Conservation (phyloP, 2,797 vertebrate genomes). For the Rhinatrema bivittatum region DNA sequence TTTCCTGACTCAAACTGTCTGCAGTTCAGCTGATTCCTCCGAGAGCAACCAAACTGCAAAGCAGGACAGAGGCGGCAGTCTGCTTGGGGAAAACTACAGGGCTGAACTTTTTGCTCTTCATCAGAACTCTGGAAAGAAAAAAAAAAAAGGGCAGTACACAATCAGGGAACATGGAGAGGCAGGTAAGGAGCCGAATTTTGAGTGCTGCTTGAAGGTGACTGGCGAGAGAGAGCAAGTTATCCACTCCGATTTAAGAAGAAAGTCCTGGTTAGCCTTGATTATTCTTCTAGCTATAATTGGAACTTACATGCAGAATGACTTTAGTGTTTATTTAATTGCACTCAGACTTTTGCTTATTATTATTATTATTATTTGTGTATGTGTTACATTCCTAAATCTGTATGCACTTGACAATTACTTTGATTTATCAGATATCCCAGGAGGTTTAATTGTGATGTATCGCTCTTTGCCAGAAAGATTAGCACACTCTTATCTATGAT, state of each 20-base stretch:
- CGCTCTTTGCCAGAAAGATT: not conserved
- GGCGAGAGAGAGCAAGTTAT: not conserved
- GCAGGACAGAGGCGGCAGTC: constrained; percentile 1
- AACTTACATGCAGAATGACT: constrained; percentile 2
- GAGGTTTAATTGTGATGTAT: not conserved
- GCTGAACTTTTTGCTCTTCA: not conserved
- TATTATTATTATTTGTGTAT: too few relatives aligned
- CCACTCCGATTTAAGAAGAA: not conserved
- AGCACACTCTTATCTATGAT: constrained; percentile 39
- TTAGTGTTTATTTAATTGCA: not conserved
- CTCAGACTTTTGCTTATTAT: not conserved
- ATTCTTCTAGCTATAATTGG: not conserved
- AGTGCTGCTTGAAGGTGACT: constrained; percentile 4
- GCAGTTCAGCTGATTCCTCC: constrained; percentile 29
- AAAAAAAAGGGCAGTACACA: constrained; percentile 7
- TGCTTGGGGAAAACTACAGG: constrained; percentile 5
- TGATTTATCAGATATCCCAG: not conserved
- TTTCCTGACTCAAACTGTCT: constrained; percentile 25
- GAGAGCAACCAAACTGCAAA: constrained; percentile 3
- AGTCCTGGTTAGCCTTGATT: too few relatives aligned
- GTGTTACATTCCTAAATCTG: not conserved
- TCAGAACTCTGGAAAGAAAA: too few relatives aligned
- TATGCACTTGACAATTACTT: not conserved
- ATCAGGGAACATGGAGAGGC: constrained; percentile 47
- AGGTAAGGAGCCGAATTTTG: constrained; percentile 35